Evolutionary conservation across 2,113 vertebrate genomes (phyloP), one percentile per base, ranked within the genome.

Genomic region (Coturnix japonica): DNA sequence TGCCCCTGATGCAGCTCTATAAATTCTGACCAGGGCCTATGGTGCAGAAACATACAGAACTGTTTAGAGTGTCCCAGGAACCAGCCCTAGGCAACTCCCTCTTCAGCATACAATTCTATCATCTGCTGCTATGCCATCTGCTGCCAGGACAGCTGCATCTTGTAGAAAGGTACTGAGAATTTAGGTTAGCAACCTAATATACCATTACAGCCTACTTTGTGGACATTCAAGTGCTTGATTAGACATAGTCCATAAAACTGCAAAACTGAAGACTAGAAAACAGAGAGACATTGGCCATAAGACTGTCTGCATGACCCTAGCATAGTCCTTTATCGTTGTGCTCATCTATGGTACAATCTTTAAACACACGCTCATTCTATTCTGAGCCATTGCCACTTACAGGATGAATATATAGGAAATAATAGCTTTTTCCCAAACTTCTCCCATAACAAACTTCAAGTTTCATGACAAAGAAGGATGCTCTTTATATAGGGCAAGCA

Each of bases 291-390:
- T 8, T 66, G 60, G 28, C 25, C 31, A 18, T 35, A 47, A 72
- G 47, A 39, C 1, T 51, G 31, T 4, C 46, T 46, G 23, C 0
- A 0, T 1, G 51, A 43, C 20, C 18, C 37, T 35, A 25, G 19
- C 12, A 28, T 16, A 14, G 12, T 61, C 59, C 35, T 65, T 41
- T 5, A 26, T 2, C 37, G 10, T 37, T 37, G 7, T 41, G 66
- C 20, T 22, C 37, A 37, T 39, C 28, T 21, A 51, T 21, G 56
- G n/a, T 19, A 76, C 30, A 46, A 14, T 23, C 22, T 80, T 69
- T 59, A 63, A 47, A 63, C 2, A 21, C 9, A 3, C 10, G 25
- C 13, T 87, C 31, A 25, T 81, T 49, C 33, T 43, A 56, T 56
- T 59, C 37, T 67, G 65, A 18, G 6, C 59, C 14, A 66, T 43